These are phyloP conservation scores for Drymonia ruficornis DNA, from an alignment of 2,888 invertebrate species.

Conservation along the genomic window DNA sequence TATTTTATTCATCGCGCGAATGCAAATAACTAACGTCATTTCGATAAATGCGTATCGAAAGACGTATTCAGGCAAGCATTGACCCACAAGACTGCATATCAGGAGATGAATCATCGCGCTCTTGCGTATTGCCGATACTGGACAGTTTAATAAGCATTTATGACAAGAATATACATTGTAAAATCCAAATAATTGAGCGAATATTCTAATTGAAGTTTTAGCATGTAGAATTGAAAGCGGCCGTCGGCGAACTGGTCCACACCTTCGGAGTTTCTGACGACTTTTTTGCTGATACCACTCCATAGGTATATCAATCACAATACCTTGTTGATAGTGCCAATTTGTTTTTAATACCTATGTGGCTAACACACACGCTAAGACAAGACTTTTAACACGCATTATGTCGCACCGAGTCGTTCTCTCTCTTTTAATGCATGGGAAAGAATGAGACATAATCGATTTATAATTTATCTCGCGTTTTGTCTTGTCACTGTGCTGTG, in stretches of 20 bases:
- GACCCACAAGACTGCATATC: conserved; percentile 5
- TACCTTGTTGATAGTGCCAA: not conserved
- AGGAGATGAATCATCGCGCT: not conserved
- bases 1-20: not conserved
- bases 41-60: conserved; percentile 2
- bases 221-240: not conserved
- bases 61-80: not conserved
- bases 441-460: too few species aligned
- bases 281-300: not conserved
- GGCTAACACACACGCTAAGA: too few species aligned
- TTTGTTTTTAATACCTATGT: not conserved
- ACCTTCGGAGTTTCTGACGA: not conserved
- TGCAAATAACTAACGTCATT: not conserved
- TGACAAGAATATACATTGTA: not conserved
- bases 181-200: not conserved
- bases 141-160: not conserved
- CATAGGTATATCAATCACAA: not conserved
- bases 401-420: too few species aligned
- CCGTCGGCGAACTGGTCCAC: not conserved
- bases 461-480: too few species aligned
- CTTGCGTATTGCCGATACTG: not conserved
- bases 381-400: too few species aligned
- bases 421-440: too few species aligned
- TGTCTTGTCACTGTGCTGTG: too few species aligned
- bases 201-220: not conserved